Conservation (phyloP, 2,888 invertebrate species). For the Bombylius major region DNA sequence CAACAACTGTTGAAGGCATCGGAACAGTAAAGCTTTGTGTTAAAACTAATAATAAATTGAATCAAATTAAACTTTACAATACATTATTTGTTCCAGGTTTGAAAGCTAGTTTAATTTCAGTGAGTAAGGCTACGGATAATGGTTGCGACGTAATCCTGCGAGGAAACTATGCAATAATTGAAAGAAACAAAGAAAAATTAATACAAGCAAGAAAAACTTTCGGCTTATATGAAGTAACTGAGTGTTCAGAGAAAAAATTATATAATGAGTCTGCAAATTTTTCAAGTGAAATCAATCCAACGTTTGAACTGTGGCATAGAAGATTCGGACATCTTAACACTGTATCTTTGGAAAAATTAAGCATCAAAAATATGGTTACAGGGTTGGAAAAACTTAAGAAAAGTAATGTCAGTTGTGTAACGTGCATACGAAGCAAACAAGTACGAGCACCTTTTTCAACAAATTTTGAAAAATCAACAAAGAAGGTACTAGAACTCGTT, state of each 20-base stretch:
- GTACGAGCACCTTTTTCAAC: conserved; percentile 1
- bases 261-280: neutral
- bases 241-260: neutral
- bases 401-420: conserved; percentile 1
- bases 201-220: no score
- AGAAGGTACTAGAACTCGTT: conserved; percentile 7
- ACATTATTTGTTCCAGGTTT: no score
- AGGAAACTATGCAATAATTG: neutral
- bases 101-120: no score
- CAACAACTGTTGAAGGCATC: conserved; percentile 2
- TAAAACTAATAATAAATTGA: no score
- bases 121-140: no score
- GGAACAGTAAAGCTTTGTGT: conserved; percentile 2
- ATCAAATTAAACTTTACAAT: neutral
- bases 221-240: no score
- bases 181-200: neutral
- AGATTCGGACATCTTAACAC: conserved; percentile 7
- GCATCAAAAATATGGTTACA: conserved; percentile 5
- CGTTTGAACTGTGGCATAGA: conserved; percentile 4
- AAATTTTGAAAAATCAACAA: conserved; percentile 3
- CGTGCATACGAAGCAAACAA: conserved; percentile 7
- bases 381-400: conserved; percentile 5
- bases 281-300: no score
- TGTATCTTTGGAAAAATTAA: conserved; percentile 2
- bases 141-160: neutral